These are phyloP conservation scores for Falco berigora DNA, from an alignment of 2,797 vertebrate species.

Conservation along the genomic window DNA sequence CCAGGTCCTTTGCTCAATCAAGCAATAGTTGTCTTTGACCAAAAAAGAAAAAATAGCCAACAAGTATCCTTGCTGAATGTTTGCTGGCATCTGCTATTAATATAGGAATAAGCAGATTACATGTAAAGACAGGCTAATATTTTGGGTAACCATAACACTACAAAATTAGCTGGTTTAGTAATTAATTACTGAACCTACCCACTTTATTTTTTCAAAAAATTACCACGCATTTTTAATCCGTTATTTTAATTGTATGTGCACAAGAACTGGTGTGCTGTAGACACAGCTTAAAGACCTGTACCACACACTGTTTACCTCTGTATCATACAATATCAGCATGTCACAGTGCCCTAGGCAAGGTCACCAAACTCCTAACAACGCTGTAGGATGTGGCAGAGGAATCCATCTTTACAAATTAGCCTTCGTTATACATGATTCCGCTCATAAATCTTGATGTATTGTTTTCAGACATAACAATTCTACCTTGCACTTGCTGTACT, in stretches of 20 bases:
- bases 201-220: not conserved
- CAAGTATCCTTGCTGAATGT: slow-evolving; percentile 60
- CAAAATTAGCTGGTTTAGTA: not conserved
- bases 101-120: slow-evolving; percentile 39
- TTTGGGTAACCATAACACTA: not conserved
- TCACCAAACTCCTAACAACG: not conserved
- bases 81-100: slow-evolving; percentile 46
- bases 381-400: not conserved
- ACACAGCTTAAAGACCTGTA: not conserved
- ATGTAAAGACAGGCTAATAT: slow-evolving; percentile 43
- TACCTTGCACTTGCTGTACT: not conserved
- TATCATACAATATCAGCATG: not conserved
- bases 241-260: not conserved
- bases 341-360: slow-evolving; percentile 42
- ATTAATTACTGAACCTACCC: not conserved
- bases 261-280: not conserved
- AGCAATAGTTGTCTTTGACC: slow-evolving; percentile 63
- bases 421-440: not conserved
- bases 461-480: not conserved
- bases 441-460: not conserved
- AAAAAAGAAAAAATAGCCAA: slow-evolving; percentile 55
- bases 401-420: not conserved
- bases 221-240: not conserved
- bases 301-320: not conserved
- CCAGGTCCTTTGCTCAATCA: slow-evolving; percentile 64